A percentile compares a stretch with the other conserved stretches of the same genome.
Evolutionary conservation across 1,140 invertebrate species (phyloP).

Genomic region (Radopholus similis): DNA sequence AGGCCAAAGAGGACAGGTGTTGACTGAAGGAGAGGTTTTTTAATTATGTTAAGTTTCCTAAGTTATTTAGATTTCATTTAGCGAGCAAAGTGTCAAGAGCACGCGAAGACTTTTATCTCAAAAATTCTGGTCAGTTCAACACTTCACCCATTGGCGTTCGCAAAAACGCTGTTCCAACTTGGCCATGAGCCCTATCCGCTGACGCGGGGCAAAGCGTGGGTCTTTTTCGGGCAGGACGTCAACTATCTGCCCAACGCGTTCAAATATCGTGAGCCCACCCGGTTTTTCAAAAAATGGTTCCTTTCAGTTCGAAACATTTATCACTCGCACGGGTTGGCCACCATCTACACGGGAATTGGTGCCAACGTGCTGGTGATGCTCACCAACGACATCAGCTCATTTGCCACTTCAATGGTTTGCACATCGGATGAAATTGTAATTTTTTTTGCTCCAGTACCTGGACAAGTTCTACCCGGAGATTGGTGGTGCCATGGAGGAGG

Average conservation of each 20-base stretch:
- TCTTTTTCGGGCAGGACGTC: conserved; percentile 46
- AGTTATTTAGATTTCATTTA: background rate
- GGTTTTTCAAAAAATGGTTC: background rate
- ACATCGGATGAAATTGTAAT: background rate
- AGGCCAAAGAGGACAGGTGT: too few species aligned
- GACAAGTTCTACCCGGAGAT: conserved; percentile 52
- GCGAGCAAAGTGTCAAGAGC: conserved; percentile 15
- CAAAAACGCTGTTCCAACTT: conserved; percentile 54
- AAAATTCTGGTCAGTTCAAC: conserved; percentile 33
- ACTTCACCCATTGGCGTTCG: conserved; percentile 45
- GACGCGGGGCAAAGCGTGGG: conserved; percentile 38
- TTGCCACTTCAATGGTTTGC: conserved; percentile 13
- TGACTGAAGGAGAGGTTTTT: too few species aligned
- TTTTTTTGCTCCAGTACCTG: conserved; percentile 39
- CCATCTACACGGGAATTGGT: conserved; percentile 37
- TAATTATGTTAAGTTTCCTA: background rate
- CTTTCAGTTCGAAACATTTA: conserved; percentile 39
- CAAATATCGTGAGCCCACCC: conserved; percentile 26
- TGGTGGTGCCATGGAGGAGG: conserved; percentile 44
- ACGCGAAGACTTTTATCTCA: conserved; percentile 23
- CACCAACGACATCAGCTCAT: conserved; percentile 15
- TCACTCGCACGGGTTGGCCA: conserved; percentile 25
- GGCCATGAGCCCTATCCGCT: conserved; percentile 56
- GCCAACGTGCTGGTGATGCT: conserved; percentile 29
- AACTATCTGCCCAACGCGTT: conserved; percentile 56